phyloP scores from a whole-genome alignment of 2,888 invertebrate genomes.

The Phania funesta region DNA sequence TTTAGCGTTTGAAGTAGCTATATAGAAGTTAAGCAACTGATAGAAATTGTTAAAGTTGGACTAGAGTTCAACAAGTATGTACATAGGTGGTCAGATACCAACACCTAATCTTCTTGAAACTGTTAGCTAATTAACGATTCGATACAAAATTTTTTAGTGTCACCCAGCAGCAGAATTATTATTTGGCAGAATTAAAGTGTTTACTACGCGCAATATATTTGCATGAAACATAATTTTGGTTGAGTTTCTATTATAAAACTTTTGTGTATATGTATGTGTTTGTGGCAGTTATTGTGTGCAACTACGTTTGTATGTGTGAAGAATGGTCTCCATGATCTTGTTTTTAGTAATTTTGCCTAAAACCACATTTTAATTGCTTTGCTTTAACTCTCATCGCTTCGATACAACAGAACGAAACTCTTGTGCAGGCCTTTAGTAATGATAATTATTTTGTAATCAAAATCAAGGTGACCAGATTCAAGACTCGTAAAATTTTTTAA shows the following conservation, averaged over 20 bases:
- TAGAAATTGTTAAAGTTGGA: no score
- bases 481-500: no score
- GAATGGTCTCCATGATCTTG: slow-evolving; percentile 18
- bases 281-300: no score
- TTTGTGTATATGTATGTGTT: neutral
- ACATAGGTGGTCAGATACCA: no score
- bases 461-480: neutral
- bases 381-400: slow-evolving; percentile 46
- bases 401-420: slow-evolving; percentile 55
- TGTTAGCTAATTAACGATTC: no score
- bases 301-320: neutral
- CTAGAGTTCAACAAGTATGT: no score
- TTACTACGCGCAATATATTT: neutral
- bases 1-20: no score
- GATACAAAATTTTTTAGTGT: no score
- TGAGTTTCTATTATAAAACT: neutral
- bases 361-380: slow-evolving; percentile 52
- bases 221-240: slow-evolving; percentile 19
- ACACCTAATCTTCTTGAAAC: no score
- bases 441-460: slow-evolving; percentile 36
- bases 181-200: no score
- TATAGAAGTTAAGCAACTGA: no score
- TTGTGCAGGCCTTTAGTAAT: slow-evolving; percentile 41
- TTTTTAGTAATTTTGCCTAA: slow-evolving; percentile 33
- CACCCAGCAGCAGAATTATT: no score